Evolutionary conservation across 2,797 vertebrate genomes (phyloP).

Genomic region (Anguilla anguilla): DNA sequence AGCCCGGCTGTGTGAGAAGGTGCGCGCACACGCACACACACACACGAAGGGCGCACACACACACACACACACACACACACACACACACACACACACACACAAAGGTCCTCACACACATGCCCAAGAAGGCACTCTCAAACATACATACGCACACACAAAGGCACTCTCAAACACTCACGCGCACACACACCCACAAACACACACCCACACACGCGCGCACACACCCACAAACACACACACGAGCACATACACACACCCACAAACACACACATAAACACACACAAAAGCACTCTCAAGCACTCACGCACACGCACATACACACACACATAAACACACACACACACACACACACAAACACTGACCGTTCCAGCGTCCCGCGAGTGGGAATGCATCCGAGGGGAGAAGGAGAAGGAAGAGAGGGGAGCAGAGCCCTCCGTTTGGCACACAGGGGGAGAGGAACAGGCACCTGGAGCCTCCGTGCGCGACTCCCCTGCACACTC

Average conservation of each 20-base stretch:
- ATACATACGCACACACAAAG: no score
- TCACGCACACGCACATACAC: neutral
- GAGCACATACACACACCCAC: no score
- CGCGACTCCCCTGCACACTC: conserved; percentile 43
- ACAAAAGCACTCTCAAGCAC: no score
- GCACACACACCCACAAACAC: neutral
- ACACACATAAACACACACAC: neutral
- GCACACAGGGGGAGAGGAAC: neutral
- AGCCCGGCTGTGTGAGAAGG: neutral
- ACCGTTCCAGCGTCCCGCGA: neutral
- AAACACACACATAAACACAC: neutral
- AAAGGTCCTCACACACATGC: no score
- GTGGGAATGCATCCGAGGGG: neutral
- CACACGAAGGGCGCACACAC: no score
- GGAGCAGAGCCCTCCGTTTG: neutral
- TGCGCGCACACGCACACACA: neutral
- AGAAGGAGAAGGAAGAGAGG: neutral
- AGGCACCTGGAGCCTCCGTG: conserved; percentile 47
- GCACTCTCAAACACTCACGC: neutral
- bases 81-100: neutral
- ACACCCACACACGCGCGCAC: no score
- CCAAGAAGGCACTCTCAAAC: neutral
- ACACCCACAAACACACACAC: neutral
- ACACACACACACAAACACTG: neutral
- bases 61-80: neutral